Conservation (phyloP, 2,888 invertebrate genomes). For the Aphidoletes aphidimyza region DNA sequence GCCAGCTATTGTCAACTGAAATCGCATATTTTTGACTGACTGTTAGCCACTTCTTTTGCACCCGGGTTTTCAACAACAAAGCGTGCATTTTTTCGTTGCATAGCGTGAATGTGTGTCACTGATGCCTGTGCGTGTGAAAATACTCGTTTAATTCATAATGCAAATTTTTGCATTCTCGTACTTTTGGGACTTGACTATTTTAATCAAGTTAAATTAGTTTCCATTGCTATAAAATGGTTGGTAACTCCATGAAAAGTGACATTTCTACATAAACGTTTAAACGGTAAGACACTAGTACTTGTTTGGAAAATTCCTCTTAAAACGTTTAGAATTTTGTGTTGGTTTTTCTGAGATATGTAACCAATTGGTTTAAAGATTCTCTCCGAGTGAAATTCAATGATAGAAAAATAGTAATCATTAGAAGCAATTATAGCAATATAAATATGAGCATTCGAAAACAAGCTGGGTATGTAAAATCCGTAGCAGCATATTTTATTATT, state of each 20-base stretch:
- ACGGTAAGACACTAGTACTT: too few species aligned
- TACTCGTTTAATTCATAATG: background rate
- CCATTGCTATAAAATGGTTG: slow-evolving; percentile 14
- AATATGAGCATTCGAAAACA: slow-evolving; percentile 26
- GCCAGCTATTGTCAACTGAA: too few species aligned
- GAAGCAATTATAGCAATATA: background rate
- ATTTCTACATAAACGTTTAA: background rate
- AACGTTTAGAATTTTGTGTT: too few species aligned
- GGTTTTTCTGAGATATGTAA: too few species aligned
- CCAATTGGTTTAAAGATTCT: too few species aligned
- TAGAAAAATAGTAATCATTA: background rate
- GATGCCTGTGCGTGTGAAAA: background rate
- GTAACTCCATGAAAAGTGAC: background rate
- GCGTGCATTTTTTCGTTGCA: too few species aligned
- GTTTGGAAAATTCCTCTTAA: too few species aligned
- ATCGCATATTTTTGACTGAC: too few species aligned
- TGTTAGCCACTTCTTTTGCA: too few species aligned
- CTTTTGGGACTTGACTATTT: slow-evolving; percentile 14
- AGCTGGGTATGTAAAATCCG: slow-evolving; percentile 31
- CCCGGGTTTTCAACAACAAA: background rate
- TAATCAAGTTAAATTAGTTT: slow-evolving; percentile 30
- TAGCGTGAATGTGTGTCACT: background rate
- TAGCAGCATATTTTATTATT: too few species aligned
- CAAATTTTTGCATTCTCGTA: background rate
- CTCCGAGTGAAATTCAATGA: too few species aligned